Base-by-base conservation (phyloP, 2,113 vertebrate genomes). In the Nanorana parkeri region DNA sequence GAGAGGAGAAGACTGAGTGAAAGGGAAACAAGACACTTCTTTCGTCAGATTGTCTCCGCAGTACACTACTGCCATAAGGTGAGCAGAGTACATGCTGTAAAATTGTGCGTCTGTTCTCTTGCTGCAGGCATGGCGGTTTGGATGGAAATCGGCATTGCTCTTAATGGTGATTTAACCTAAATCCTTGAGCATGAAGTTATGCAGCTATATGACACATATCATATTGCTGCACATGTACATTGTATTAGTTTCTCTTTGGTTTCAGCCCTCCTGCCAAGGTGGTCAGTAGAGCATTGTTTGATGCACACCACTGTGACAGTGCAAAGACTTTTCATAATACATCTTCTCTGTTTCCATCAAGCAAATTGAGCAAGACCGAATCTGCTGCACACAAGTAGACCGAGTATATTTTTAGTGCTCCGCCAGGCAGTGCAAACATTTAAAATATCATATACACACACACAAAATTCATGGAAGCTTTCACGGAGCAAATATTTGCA, bases 21-120 rank as follows among this genome's bases (percentile, higher is more conserved):
- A 87, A 90, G 96, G 68, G 97, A 99, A 90, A 99, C 98, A 0
- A 91, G 98, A 66, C 97, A 95, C 86, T 99, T 99, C 93, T 99
- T 99, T 87, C 93, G 98, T 85, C 98, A 99, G 85, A 98, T 99
- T 5, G 97, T 99, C 79, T 99, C 97, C 6, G 98, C 97, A 0
- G 96, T 99, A 56, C 98, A 99, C 87, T 94, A 97, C 88, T 99
- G 98, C 85, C 98, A 99, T 91, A 99, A 99, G 97, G 98, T 99
- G 86, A 17, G 85, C 21, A 4, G 66, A 80, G 4, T 41, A 65
- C 36, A 28, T 65, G 61, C 11, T 52, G 41, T 79, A 11, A 0
- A 13, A 26, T 32, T 41, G 19, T 41, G 6, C 3, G 52, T 17
- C 17, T 64, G 23, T 26, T 54, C 19, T 26, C n/a, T 36, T 24